Evolutionary conservation across 2,888 invertebrate species (phyloP), one percentile per base, ranked within the genome.

Genomic region (Gastracanthus pulcherrimus): DNA sequence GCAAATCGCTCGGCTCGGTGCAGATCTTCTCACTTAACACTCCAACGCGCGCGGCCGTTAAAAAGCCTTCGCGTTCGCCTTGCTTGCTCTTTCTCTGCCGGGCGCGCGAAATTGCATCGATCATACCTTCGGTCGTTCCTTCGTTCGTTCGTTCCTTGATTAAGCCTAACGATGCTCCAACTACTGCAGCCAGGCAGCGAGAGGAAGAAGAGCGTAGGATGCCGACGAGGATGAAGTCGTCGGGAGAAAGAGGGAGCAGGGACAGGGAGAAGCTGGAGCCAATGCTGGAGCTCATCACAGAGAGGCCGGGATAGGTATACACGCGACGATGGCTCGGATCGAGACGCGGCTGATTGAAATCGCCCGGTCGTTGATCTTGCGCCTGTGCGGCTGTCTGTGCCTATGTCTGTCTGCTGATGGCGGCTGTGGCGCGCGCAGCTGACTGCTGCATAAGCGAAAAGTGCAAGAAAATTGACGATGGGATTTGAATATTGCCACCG

Each of bases 1-100:
- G 81, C 85, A 80, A 86, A 85, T 85, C 85, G 85, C 85, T 83
- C 84, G 82, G 76, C 80, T 80, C 82, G n/a, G n/a, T n/a, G n/a
- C n/a, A n/a, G n/a, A 71, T 70, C 11, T 55, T 45, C n/a, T 45
- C 41, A 13, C 41, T 41, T 13, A 45, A 7, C 9, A 19, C 19
- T 3, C 13, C 31, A 60, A 13, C 26, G n/a, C 72, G 67, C 38
- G 55, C 16, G 45, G 81, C 76, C n/a, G n/a, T n/a, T n/a, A n/a
- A 60, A 78, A 79, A 71, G 45, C 64, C 34, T 26, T n/a, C n/a
- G n/a, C n/a, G n/a, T n/a, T n/a, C n/a, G n/a, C n/a, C n/a, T n/a
- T n/a, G n/a, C n/a, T n/a, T 13, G 31, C 34, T 38, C 55, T 34
- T 31, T 51, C n/a, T 31, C 69, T 19, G 23, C 26, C 7, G 4